Conservation (phyloP, 2,113 vertebrate species). For the Caretta caretta region DNA sequence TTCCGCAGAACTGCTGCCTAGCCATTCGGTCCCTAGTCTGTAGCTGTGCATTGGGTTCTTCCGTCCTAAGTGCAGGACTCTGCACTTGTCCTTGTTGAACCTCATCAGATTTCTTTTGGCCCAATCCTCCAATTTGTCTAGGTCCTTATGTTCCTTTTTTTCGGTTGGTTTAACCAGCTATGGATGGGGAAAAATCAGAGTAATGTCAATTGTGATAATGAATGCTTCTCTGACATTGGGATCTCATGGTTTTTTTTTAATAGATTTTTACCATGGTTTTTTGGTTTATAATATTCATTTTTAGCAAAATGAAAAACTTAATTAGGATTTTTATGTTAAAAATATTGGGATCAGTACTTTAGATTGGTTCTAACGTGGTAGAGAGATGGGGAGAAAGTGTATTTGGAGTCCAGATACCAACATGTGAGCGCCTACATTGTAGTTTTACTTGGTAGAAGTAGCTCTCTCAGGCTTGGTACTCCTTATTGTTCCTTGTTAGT, state of each 20-base stretch:
- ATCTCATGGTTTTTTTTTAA: background rate
- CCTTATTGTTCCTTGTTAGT: background rate
- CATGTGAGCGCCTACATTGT: background rate
- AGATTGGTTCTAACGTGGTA: conserved; percentile 1
- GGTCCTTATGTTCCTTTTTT: too few species aligned
- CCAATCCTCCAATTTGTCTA: too few species aligned
- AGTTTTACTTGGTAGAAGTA: background rate
- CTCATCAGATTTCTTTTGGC: too few species aligned
- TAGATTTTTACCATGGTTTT: background rate
- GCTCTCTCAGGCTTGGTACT: background rate
- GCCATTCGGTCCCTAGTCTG: too few species aligned
- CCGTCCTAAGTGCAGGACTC: too few species aligned
- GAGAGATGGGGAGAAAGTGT: conserved; percentile 11
- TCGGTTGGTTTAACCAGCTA: background rate
- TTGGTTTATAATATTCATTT: background rate
- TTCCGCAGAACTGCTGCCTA: too few species aligned
- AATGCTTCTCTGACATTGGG: background rate
- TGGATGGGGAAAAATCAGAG: background rate
- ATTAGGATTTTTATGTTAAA: conserved; percentile 6
- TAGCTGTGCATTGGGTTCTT: too few species aligned
- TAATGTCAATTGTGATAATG: background rate
- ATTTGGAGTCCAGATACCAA: background rate
- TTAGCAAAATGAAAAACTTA: background rate
- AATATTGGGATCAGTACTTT: conserved; percentile 3
- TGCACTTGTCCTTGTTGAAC: too few species aligned